Conservation (phyloP, 2,113 vertebrate species). For the Hippocampus zosterae region DNA sequence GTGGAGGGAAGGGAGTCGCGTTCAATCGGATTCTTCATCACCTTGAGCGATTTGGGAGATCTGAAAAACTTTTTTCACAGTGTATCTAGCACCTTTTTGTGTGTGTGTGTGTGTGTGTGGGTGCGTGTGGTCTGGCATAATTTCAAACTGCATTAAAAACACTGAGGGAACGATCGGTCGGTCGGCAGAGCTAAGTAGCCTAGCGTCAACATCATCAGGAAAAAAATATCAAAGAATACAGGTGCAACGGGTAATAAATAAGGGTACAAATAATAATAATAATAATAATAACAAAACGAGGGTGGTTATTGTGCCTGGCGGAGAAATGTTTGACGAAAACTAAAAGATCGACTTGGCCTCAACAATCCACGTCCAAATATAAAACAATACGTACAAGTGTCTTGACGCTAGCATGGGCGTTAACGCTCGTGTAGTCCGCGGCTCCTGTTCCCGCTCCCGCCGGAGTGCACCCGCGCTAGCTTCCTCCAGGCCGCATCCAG, state of each 20-base stretch:
- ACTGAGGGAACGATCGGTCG: conserved; percentile 55
- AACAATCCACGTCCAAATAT: conserved; percentile 99
- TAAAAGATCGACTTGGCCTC: conserved; percentile 83
- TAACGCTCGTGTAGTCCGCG: conserved; percentile 75
- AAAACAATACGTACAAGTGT: conserved; percentile 99
- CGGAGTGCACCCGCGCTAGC: conserved; percentile 33
- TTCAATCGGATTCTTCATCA: conserved; percentile 48
- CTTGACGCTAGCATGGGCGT: conserved; percentile 80
- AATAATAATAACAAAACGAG: conserved; percentile 83
- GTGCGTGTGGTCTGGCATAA: conserved; percentile 61
- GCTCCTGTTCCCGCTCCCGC: conserved; percentile 56
- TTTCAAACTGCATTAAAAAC: conserved; percentile 76
- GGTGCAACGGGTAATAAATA: conserved; percentile 98
- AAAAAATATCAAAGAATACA: conserved; percentile 74
- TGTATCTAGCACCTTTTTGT: conserved; percentile 99
- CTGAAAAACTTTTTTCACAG: conserved; percentile 86
- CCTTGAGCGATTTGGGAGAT: conserved; percentile 64
- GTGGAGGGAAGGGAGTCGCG: conserved; percentile 40
- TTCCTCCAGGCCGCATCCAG: conserved; percentile 52
- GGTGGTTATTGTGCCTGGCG: conserved; percentile 95
- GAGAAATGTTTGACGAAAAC: conserved; percentile 79
- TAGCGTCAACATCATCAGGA: conserved; percentile 71
- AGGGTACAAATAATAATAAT: conserved; percentile 81
- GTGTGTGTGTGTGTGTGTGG: conserved; percentile 77
- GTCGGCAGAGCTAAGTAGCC: conserved; percentile 62